These are phyloP conservation scores for Pachypanchax playfairii DNA, from an alignment of 2,113 vertebrate genomes.

Conservation along the genomic window DNA sequence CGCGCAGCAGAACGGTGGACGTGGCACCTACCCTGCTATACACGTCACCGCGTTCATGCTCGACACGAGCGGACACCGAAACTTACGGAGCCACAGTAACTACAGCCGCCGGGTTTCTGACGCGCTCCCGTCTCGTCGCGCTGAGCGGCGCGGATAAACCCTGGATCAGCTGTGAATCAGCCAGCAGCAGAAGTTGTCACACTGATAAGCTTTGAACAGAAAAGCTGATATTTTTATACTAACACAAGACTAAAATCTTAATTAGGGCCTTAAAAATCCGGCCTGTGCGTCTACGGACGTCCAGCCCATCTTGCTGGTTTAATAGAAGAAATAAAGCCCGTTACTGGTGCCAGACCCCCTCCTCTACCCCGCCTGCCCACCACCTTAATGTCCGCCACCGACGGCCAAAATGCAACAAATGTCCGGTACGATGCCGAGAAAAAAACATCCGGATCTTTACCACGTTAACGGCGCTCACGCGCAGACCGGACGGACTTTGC, in stretches of 20 bases:
- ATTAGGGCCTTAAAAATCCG: slow-evolving; percentile 14
- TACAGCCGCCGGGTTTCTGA: background rate
- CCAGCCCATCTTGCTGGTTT: no score
- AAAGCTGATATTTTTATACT: slow-evolving; percentile 9
- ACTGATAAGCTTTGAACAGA: background rate
- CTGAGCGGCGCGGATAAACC: background rate
- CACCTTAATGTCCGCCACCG: slow-evolving; percentile 13
- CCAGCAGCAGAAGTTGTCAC: slow-evolving; percentile 26
- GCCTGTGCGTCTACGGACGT: slow-evolving; percentile 45
- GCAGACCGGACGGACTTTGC: no score
- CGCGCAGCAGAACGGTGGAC: slow-evolving; percentile 69
- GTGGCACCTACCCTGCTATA: slow-evolving; percentile 70
- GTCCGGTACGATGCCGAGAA: slow-evolving; percentile 12
- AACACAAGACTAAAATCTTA: background rate
- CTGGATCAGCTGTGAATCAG: slow-evolving; percentile 41
- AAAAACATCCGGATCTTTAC: no score
- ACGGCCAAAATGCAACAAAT: slow-evolving; percentile 59
- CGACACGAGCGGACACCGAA: no score
- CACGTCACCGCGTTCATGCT: slow-evolving; percentile 68
- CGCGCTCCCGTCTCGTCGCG: background rate
- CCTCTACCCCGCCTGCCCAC: background rate
- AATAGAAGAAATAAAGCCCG: slow-evolving; percentile 1
- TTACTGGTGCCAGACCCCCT: background rate
- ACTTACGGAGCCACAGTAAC: background rate
- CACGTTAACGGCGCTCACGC: no score